These are phyloP conservation scores for Xerus inauris DNA, from an alignment of 2,113 vertebrate genomes.

Conservation along the genomic window DNA sequence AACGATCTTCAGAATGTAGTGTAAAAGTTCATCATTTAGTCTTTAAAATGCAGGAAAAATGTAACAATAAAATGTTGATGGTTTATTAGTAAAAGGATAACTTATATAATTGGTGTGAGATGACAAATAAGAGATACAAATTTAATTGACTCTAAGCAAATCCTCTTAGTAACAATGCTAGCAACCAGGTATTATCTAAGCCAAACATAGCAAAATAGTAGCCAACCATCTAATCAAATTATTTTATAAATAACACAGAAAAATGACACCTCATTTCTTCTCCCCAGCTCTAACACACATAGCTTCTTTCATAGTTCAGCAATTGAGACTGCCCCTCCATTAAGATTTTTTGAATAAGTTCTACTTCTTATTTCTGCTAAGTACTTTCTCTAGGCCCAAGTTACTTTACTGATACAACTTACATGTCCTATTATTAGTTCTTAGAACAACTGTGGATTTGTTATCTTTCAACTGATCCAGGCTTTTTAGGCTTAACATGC, in stretches of 20 bases:
- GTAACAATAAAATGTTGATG: constrained; percentile 52
- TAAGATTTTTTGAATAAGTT: neutral
- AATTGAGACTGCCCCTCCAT: neutral
- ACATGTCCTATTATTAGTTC: neutral
- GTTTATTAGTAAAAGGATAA: constrained; percentile 37
- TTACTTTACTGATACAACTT: neutral
- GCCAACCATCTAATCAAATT: neutral
- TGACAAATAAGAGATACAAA: constrained; percentile 37
- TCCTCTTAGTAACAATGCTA: neutral
- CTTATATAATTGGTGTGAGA: constrained; percentile 26
- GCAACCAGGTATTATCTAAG: neutral
- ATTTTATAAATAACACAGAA: constrained; percentile 41
- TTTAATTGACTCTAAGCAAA: constrained; percentile 16
- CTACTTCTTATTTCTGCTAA: neutral
- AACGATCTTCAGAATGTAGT: constrained; percentile 98
- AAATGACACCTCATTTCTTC: neutral
- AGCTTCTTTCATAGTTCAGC: neutral
- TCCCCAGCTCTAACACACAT: neutral
- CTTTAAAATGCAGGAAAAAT: constrained; percentile 86
- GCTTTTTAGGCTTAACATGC: constrained; percentile 21
- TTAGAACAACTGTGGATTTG: neutral
- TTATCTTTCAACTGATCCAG: neutral
- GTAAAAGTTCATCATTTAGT: constrained; percentile 97
- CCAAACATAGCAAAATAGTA: neutral
- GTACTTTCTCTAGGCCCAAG: neutral